Evolutionary conservation across 2,888 invertebrate species (phyloP).

Genomic region (Melitaea athalia): DNA sequence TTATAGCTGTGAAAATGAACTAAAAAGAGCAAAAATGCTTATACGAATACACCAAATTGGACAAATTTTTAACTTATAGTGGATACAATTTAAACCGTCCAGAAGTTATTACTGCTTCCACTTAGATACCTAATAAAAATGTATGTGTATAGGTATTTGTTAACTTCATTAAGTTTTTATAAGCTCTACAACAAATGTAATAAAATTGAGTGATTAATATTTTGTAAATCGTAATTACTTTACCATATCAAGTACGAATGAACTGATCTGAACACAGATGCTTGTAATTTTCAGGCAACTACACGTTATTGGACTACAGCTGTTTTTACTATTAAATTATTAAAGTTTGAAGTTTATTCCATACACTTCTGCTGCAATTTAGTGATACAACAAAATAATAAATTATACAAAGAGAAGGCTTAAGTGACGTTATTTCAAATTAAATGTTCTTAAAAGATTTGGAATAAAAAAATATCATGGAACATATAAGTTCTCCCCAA

Average conservation of each 20-base stretch:
- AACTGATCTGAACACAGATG: too few relatives aligned
- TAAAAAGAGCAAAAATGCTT: not conserved
- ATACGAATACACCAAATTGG: not conserved
- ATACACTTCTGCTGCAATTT: too few relatives aligned
- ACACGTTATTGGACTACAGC: not conserved
- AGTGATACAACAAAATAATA: not conserved
- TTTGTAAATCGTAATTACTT: too few relatives aligned
- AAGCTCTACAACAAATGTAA: too few relatives aligned
- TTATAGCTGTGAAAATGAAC: conserved; percentile 4
- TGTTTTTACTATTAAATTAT: not conserved
- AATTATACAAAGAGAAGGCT: too few relatives aligned
- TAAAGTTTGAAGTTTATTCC: not conserved
- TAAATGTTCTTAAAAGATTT: not conserved
- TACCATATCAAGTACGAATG: too few relatives aligned
- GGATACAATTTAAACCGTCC: not conserved
- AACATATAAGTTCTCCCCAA: conserved; percentile 42
- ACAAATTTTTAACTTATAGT: not conserved
- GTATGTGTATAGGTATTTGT: too few relatives aligned
- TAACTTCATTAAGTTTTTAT: too few relatives aligned
- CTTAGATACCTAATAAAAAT: too few relatives aligned
- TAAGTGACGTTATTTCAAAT: not conserved
- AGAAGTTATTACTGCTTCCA: too few relatives aligned
- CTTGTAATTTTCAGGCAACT: too few relatives aligned
- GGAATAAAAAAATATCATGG: conserved; percentile 6
- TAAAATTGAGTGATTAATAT: too few relatives aligned